Conservation (phyloP, 2,888 invertebrate species). For the Cheilosia variabilis region DNA sequence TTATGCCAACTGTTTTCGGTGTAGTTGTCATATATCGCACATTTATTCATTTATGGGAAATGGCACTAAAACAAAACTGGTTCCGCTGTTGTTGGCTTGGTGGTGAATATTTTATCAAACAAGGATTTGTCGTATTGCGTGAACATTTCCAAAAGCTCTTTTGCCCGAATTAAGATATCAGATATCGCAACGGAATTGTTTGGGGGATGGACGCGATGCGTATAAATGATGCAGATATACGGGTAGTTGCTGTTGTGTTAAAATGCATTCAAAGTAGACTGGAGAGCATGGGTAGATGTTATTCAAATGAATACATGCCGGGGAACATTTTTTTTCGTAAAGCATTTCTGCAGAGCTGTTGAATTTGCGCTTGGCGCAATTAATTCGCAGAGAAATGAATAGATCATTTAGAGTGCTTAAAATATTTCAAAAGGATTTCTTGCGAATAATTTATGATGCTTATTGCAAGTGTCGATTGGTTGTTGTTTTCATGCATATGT, state of each 20-base stretch:
- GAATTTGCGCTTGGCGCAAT: background rate
- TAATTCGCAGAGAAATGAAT: background rate
- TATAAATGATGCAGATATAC: constrained; percentile 34
- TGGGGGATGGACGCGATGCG: background rate
- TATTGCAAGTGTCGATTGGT: too few species aligned
- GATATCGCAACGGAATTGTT: constrained; percentile 45
- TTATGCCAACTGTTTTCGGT: constrained; percentile 59
- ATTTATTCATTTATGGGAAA: background rate
- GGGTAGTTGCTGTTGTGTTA: background rate
- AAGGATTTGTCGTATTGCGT: constrained; percentile 51
- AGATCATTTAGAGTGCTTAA: too few species aligned
- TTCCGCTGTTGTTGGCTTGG: constrained; percentile 40
- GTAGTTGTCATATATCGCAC: constrained; percentile 4
- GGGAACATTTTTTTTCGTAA: too few species aligned
- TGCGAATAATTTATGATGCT: too few species aligned
- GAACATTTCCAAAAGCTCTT: constrained; percentile 53
- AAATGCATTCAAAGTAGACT: background rate
- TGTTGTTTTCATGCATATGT: too few species aligned
- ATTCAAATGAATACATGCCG: background rate
- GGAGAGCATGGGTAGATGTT: background rate
- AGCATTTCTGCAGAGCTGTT: background rate
- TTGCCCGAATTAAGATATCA: constrained; percentile 61
- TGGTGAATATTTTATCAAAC: constrained; percentile 49
- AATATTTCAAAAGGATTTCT: too few species aligned
- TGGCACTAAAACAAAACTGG: background rate